Evolutionary conservation across 2,113 vertebrate genomes (phyloP).

Genomic region (Catharus fuscescens): DNA sequence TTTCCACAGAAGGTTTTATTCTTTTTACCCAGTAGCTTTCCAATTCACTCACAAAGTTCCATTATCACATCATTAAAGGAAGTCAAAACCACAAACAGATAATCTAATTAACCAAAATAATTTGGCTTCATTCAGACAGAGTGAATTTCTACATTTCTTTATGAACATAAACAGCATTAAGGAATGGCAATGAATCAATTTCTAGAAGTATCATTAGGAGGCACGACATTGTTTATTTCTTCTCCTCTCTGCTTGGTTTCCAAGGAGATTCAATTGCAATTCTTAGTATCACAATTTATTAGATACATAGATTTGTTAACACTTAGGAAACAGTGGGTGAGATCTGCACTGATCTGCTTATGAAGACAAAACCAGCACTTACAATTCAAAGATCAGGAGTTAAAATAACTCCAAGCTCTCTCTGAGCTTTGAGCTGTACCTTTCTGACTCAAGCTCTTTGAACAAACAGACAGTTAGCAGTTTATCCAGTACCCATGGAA

Average conservation of each 20-base stretch:
- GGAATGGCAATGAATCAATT: neutral
- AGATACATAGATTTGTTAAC: neutral
- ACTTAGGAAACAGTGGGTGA: neutral
- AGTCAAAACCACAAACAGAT: slow-evolving; percentile 40
- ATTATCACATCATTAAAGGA: slow-evolving; percentile 54
- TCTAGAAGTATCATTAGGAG: neutral
- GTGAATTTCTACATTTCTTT: neutral
- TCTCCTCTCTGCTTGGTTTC: neutral
- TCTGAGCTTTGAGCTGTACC: neutral
- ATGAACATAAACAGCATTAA: neutral
- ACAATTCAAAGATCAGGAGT: neutral
- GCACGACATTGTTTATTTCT: neutral
- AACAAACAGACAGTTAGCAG: neutral
- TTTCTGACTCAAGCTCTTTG: neutral
- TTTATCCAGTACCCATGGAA: neutral
- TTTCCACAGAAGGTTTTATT: slow-evolving; percentile 52
- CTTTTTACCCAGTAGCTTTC: slow-evolving; percentile 44
- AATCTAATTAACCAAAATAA: slow-evolving; percentile 53
- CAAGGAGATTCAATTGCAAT: neutral
- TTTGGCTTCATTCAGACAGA: slow-evolving; percentile 22
- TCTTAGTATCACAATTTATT: neutral
- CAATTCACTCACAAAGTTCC: slow-evolving; percentile 51
- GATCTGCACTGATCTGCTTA: neutral
- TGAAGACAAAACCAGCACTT: neutral
- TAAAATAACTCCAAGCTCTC: neutral